Evolutionary conservation across 2,797 vertebrate species (phyloP).

Genomic region (Artibeus jamaicensis): DNA sequence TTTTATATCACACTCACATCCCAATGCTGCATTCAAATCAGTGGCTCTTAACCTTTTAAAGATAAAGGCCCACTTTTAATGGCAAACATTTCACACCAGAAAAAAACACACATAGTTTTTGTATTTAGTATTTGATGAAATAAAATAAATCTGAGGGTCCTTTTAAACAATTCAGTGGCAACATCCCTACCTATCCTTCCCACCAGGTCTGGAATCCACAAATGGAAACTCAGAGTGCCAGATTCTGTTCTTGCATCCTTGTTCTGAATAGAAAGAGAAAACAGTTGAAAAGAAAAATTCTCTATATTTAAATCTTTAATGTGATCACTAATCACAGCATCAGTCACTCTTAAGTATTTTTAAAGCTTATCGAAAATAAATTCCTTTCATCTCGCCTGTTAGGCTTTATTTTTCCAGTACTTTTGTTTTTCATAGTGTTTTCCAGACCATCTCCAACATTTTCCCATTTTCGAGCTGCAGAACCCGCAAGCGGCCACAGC

Average conservation of each 20-base stretch:
- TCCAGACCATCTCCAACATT: slow-evolving; percentile 63
- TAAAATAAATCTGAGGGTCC: neutral
- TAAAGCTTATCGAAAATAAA: slow-evolving; percentile 46
- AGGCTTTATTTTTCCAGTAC: slow-evolving; percentile 36
- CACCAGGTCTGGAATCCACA: neutral
- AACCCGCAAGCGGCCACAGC: slow-evolving; percentile 41
- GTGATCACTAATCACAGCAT: neutral
- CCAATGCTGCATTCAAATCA: neutral
- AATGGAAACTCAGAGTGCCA: neutral
- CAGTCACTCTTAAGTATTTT: slow-evolving; percentile 21
- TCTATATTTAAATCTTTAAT: neutral
- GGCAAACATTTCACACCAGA: neutral
- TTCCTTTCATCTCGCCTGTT: slow-evolving; percentile 38
- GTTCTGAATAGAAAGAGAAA: neutral
- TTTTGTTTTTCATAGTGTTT: slow-evolving; percentile 60
- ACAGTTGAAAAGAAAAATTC: neutral
- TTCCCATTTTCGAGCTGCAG: slow-evolving; percentile 55
- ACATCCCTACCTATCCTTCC: neutral
- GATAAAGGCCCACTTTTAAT: neutral
- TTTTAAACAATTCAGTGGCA: neutral
- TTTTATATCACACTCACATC: neutral
- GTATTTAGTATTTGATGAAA: neutral
- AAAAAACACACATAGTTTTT: neutral
- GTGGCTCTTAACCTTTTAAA: neutral
- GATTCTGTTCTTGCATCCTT: neutral